These are phyloP conservation scores for Beaufortia kweichowensis DNA, from an alignment of 2,113 vertebrate genomes.

Conservation along the genomic window DNA sequence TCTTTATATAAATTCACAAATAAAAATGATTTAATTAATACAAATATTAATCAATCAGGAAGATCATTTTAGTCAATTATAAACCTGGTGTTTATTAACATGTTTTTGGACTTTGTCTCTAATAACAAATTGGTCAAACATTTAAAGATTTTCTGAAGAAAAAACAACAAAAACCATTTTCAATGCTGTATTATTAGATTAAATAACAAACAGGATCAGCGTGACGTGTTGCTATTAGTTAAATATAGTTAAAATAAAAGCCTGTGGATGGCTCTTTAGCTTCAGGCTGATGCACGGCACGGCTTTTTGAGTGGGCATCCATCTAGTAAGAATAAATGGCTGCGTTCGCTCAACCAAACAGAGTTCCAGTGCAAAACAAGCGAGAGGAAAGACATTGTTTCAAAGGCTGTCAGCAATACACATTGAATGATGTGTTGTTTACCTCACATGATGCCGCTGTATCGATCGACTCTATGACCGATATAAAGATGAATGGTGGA, in stretches of 20 bases:
- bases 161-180: no score
- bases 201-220: neutral
- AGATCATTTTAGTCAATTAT: no score
- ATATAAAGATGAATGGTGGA: conserved; percentile 8
- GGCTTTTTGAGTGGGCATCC: conserved; percentile 6
- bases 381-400: conserved; percentile 23
- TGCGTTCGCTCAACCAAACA: conserved; percentile 5
- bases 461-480: conserved; percentile 18
- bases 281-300: conserved; percentile 24
- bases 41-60: no score
- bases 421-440: conserved; percentile 28
- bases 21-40: no score
- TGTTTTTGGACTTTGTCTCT: no score
- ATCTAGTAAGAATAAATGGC: conserved; percentile 30
- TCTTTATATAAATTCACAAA: no score
- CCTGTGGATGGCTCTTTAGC: no score
- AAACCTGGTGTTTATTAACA: no score
- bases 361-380: neutral
- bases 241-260: no score
- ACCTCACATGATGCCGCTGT: conserved; percentile 15
- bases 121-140: no score
- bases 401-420: neutral
- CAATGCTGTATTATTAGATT: neutral
- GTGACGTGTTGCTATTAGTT: conserved; percentile 4
- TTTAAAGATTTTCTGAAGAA: no score